Base-by-base conservation (phyloP, 2,888 invertebrate species). In the Agriopis leucophaearia region DNA sequence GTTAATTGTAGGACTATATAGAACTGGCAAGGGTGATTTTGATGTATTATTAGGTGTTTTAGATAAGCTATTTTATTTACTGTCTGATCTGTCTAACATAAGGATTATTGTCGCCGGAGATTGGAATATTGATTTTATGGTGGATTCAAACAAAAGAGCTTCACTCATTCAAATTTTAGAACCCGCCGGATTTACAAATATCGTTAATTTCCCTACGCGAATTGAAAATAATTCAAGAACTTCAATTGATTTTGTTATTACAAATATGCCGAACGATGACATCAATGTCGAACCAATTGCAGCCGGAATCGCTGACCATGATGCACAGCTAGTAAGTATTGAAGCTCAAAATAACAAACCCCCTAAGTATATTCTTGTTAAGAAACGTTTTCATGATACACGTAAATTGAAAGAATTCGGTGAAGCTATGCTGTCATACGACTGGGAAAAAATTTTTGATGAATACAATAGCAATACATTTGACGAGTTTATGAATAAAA, bases 111-210 rank as follows among this genome's bases (percentile, higher is more conserved):
- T 47, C 15, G 15, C 47, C 9, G 47, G 47, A 7, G 44, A 60
- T 52, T 60, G 60, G 60, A 60, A 60, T 44, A n/a, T 60, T 10
- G 61, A 61, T 54, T 61, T 54, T 15, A 16, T 44, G 40, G 36
- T 15, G 6, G 35, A 61, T 3, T 61, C 61, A 1, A 12, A 9
- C 1, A 15, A 61, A 8, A 52, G 16, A n/a, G 27, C 7, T 12
- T 9, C 45, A 9, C 7, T 61, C 13, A 38, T 16, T 15, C 52
- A 61, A 10, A 52, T 61, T 10, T 18, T 61, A 5, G 9, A 16
- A 45, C 54, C 61, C 2, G 52, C 18, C n/a, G 61, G 52, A 5
- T 54, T 35, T 16, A 13, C 15, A 4, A 60, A 61, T 36, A 12
- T 54, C 10, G 18, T 61, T 13, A 45, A 61, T 5, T 61, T 61